Evolutionary conservation across 2,797 vertebrate species (phyloP), one percentile per base, ranked within the genome.

Genomic region (Cirrhinus mrigala): DNA sequence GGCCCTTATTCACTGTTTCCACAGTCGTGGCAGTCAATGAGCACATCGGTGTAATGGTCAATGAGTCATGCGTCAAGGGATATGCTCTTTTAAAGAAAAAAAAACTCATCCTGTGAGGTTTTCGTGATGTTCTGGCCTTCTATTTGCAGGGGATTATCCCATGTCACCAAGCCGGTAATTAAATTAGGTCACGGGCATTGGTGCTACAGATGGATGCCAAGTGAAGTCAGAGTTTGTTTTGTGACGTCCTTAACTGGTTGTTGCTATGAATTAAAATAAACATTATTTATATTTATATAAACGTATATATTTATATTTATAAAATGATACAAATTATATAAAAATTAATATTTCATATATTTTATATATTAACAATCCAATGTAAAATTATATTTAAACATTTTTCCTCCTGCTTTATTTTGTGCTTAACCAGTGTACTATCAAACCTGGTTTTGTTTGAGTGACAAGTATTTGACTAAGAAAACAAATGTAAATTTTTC

Each of bases 111-210:
- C 75, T 33, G 83, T 33, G 64, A 79, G 75, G 74, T 58, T 56
- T 84, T 46, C 18, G 8, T 7, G 10, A 24, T 56, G 62, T 44
- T 69, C 33, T n/a, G 9, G 40, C 40, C 54, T 79, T 46, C 83
- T 85, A 79, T 85, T 85, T 79, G 54, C 37, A 82, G 20, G 24
- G 73, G 79, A 82, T 78, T 82, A 86, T 78, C 75, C 85, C 52
- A 62, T 87, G 78, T 87, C 52, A 84, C 91, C 90, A 93, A 90
- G 92, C 90, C 91, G 91, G 91, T 81, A 93, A 88, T 89, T 88
- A 92, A 94, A 93, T 90, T 79, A 79, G 90, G 88, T 87, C 76
- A 77, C 62, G 73, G 48, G 83, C 60, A 29, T 29, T n/a, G 37
- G 78, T 1, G n/a, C 71, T 81, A 70, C 83, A 62, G 76, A 85